These are phyloP conservation scores for Onthophagus taurus DNA, from an alignment of 1,140 invertebrate species.

Conservation along the genomic window DNA sequence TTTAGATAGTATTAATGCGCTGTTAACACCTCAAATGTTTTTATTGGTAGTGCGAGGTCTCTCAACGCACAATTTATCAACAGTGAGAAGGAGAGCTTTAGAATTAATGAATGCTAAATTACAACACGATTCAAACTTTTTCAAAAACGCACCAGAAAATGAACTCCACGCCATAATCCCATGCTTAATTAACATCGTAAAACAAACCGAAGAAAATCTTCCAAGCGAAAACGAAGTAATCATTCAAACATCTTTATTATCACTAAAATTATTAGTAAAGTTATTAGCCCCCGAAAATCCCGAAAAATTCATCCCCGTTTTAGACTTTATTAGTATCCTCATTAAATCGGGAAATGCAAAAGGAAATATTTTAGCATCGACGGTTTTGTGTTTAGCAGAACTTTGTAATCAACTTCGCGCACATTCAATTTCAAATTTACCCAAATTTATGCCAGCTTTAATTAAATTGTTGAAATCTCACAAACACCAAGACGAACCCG, in stretches of 20 bases:
- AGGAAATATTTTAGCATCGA: slow-evolving; percentile 59
- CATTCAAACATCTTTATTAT: slow-evolving; percentile 71
- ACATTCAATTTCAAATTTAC: slow-evolving; percentile 59
- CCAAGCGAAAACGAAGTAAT: slow-evolving; percentile 47
- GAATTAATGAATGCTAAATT: slow-evolving; percentile 76
- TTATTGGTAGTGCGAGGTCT: slow-evolving; percentile 62
- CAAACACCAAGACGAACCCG: slow-evolving; percentile 36
- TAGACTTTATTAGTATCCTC: slow-evolving; percentile 52
- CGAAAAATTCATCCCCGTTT: slow-evolving; percentile 52
- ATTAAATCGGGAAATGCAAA: slow-evolving; percentile 49
- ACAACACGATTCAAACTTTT: slow-evolving; percentile 53
- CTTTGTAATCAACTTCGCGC: slow-evolving; percentile 62
- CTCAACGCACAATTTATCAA: slow-evolving; percentile 54
- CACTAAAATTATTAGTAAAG: slow-evolving; percentile 69
- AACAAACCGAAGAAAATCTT: slow-evolving; percentile 45
- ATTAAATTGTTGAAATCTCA: slow-evolving; percentile 50
- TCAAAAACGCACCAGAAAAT: slow-evolving; percentile 39
- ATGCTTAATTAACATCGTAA: slow-evolving; percentile 49
- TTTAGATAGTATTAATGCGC: slow-evolving; percentile 62
- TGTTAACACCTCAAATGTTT: slow-evolving; percentile 69
- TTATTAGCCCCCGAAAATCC: slow-evolving; percentile 53
- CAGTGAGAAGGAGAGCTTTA: slow-evolving; percentile 68
- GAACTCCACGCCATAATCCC: slow-evolving; percentile 48
- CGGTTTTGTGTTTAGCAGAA: slow-evolving; percentile 73
- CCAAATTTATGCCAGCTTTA: slow-evolving; percentile 71